Evolutionary conservation across 2,888 invertebrate genomes (phyloP), one percentile per base, ranked within the genome.

Genomic region (Odontocerum albicorne): DNA sequence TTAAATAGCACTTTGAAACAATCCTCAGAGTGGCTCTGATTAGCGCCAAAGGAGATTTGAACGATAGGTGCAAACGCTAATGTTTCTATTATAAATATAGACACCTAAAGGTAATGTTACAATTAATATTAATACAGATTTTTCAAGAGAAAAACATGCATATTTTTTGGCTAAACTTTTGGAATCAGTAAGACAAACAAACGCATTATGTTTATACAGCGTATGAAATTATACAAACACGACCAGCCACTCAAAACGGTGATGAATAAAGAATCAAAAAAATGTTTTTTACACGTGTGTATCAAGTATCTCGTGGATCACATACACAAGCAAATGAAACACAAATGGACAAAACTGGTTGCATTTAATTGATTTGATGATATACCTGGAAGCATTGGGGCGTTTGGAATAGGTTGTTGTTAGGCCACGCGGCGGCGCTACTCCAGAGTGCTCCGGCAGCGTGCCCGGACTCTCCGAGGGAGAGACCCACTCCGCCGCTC

Each of bases 371-470:
- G 70, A 75, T 78, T 70, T 77, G 78, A 71, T 78, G 77, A 72
- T 75, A 78, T 79, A 79, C 78, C 78, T 78, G 78, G 67, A 73
- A 78, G 70, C 77, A 78, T 64, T 77, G 73, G 64, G 75, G 77
- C 56, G 77, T 75, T 66, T 69, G 75, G 68, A 77, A 78, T 8
- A 77, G 70, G 57, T 68, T 65, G 53, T 74, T 66, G 39, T 61
- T 58, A 6, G 60, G 60, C 63, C 57, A 62, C 63, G 70, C 72
- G 72, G 75, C 75, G 61, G 76, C 74, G 27, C 67, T 72, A 27
- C 73, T 73, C 76, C 75, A 75, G 57, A 74, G 66, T 53, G 73
- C 68, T 43, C 70, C 71, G 60, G 71, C 73, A 47, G 43, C 63
- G 59, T 65, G 71, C 68, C 70, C 71, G 69, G 39, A 67, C 57